Evolutionary conservation across 1,140 invertebrate species (phyloP), one percentile per base, ranked within the genome.

Genomic region (Drosophila sturtevanti): DNA sequence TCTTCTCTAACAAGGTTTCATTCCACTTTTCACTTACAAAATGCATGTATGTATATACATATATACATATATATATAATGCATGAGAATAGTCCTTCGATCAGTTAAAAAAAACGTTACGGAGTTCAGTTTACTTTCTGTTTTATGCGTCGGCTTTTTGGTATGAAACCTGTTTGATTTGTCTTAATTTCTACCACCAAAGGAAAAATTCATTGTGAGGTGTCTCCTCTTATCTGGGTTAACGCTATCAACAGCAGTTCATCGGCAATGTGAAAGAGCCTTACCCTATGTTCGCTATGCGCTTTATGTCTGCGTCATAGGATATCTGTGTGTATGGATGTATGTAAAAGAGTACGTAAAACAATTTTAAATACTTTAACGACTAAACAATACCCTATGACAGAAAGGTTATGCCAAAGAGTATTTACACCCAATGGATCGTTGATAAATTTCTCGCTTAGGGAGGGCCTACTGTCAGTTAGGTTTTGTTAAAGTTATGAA

Each of bases 141-240:
- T 61, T 70, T 59, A 14, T 44, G 10, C 61, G 74, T 66, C 44
- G 14, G 51, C 72, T 79, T 84, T 84, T 79, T 72, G 44, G 38
- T 38, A 24, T 61, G 62, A 84, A 84, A 84, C 80, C 80, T 85
- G 80, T 84, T 84, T 85, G 81, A 79, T 73, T 84, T 85, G 81
- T 85, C 81, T 84, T 85, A 85, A 85, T 84, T 84, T 84, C 80
- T 77, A 76, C 61, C 81, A 82, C 81, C 71, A 79, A 71, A 66
- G 63, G 54, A 76, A 76, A 79, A 68, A 48, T 54, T 44, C 59
- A 21, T 18, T 68, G 63, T 37, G 63, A 48, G 41, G 41, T 48
- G 41, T 48, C 41, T 48, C 41, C 18, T 18, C 41, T 70, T 31
- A 65, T 27, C 31, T 68, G 37, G 31, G 58, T 24, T 58, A 7